Base-by-base conservation (phyloP, 1,140 invertebrate species). In the Cydia amplana region DNA sequence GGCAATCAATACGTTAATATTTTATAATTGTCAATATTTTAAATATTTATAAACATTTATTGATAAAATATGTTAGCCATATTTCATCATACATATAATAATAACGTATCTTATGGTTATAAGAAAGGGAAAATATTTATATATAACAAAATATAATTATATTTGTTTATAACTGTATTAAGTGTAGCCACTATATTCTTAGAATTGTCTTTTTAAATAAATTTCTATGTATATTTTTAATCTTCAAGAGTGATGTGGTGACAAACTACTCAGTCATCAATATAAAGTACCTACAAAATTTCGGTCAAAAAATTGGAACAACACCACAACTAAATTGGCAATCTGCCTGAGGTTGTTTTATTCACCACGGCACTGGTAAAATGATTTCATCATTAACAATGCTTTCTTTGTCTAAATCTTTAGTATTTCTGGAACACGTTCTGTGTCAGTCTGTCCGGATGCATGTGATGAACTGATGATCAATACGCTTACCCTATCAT, bases 401-500 rank as follows among this genome's bases (percentile, higher is more conserved):
- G 79, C 79, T 82, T 82, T n/a, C n/a, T n/a, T n/a, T n/a, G n/a
- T n/a, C n/a, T n/a, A n/a, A n/a, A n/a, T n/a, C 64, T 75, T 80
- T 75, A 60, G 76, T 77, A 75, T 81, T 80, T 80, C 63, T 82
- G 74, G 72, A 76, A 80, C 60, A 16, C 32, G 76, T 76, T 81
- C 75, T 73, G 74, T 83, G 78, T 83, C 79, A 78, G 78, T 77
- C 55, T 75, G 78, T 77, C n/a, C 75, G 74, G 82, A 81, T 82
- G 80, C 84, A 82, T 83, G 87, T 87, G 85, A 85, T 85, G 77
- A 63, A 82, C n/a, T 87, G 85, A 85, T 85, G 77, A 63, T 83
- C n/a, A 70, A 78, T 85, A 86, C 85, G 85, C 85, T 87, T 89
- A 86, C 51, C 76, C 76, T 77, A 60, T 73, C 67, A 23, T 65